These are phyloP conservation scores for Microctonus aethiopoides DNA, from an alignment of 2,888 invertebrate genomes.

Conservation along the genomic window DNA sequence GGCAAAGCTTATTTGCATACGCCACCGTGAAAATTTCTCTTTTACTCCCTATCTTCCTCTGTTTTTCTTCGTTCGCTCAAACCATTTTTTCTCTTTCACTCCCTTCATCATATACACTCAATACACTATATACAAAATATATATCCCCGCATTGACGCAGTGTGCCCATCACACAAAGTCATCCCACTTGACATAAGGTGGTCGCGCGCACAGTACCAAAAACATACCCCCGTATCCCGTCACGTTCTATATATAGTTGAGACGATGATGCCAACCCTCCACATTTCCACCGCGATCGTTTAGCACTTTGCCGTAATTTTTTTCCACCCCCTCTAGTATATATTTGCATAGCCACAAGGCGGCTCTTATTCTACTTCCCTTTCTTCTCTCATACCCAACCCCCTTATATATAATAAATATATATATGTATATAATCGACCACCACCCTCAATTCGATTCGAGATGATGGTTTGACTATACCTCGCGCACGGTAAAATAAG, in stretches of 20 bases:
- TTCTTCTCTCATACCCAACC: slow-evolving; percentile 7
- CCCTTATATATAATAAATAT: not conserved
- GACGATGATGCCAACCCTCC: slow-evolving; percentile 44
- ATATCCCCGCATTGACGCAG: not conserved
- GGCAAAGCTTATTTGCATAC: slow-evolving; percentile 57
- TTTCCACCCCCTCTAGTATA: slow-evolving; percentile 48
- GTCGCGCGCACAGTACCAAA: slow-evolving; percentile 45
- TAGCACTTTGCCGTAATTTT: slow-evolving; percentile 67
- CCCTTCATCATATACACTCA: not conserved
- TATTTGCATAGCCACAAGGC: slow-evolving; percentile 62
- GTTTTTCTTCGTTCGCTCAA: not conserved
- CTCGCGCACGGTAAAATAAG: slow-evolving; percentile 48
- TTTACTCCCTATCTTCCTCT: slow-evolving; percentile 28
- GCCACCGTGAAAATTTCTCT: slow-evolving; percentile 58
- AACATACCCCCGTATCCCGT: slow-evolving; percentile 39
- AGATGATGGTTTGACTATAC: slow-evolving; percentile 23
- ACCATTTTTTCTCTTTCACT: not conserved
- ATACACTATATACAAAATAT: slow-evolving; percentile 10
- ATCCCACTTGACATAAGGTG: slow-evolving; percentile 65
- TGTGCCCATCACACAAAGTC: slow-evolving; percentile 56
- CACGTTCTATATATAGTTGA: slow-evolving; percentile 35
- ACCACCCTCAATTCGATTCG: slow-evolving; percentile 21
- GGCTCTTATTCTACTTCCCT: slow-evolving; percentile 32
- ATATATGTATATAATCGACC: slow-evolving; percentile 2
- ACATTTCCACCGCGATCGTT: slow-evolving; percentile 59